Conservation (phyloP, 2,888 invertebrate genomes). For the Keiferia lycopersicella region DNA sequence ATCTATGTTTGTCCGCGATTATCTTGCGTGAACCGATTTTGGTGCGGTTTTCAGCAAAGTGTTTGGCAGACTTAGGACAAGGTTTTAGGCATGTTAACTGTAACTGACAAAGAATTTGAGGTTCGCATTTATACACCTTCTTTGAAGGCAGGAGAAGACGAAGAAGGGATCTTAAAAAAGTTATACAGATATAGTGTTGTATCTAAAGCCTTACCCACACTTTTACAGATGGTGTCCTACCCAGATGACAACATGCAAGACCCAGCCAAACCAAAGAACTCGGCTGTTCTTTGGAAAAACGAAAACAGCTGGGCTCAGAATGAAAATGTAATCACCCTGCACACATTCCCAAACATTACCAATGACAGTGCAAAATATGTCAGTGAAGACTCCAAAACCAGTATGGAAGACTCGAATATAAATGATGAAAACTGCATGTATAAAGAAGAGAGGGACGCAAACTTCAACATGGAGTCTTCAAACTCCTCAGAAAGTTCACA, state of each 20-base stretch:
- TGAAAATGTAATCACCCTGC: conserved; percentile 66
- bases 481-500: conserved; percentile 77
- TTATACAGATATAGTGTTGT: too few species aligned
- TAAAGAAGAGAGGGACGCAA: conserved; percentile 73
- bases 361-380: conserved; percentile 67
- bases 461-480: conserved; percentile 76
- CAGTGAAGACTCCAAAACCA: conserved; percentile 74
- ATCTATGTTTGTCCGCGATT: too few species aligned
- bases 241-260: conserved; percentile 73
- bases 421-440: conserved; percentile 76
- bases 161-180: too few species aligned
- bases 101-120: too few species aligned
- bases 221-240: conserved; percentile 67
- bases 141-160: too few species aligned
- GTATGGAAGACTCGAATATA: conserved; percentile 71
- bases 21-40: too few species aligned
- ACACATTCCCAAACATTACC: conserved; percentile 62
- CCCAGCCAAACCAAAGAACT: conserved; percentile 73
- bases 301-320: conserved; percentile 67
- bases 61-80: too few species aligned
- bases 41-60: too few species aligned
- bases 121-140: too few species aligned
- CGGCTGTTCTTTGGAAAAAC: conserved; percentile 71
- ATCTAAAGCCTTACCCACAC: too few species aligned
- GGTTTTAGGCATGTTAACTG: too few species aligned